Conservation (phyloP, 1,140 invertebrate genomes). For the Zaprionus capensis region DNA sequence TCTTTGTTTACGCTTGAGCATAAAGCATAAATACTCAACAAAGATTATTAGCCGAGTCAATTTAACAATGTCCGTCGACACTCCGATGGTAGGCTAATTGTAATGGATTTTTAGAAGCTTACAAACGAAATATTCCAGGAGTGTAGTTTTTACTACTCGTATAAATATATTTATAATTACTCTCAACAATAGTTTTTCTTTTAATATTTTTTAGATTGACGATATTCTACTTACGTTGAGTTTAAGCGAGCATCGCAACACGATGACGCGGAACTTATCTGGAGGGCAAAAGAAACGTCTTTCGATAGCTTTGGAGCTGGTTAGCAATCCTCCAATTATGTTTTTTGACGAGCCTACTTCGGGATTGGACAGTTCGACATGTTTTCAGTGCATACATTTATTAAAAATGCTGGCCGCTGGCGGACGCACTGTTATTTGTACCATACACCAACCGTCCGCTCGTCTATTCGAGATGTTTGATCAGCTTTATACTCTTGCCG, state of each 20-base stretch:
- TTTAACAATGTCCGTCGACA: no score
- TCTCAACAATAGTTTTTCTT: not conserved
- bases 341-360: slow-evolving; percentile 99
- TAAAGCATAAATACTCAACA: no score
- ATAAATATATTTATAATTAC: not conserved
- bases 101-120: no score
- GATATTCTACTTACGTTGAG: slow-evolving; percentile 96
- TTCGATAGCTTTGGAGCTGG: slow-evolving; percentile 97
- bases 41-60: no score
- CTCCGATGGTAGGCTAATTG: no score
- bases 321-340: slow-evolving; percentile 98
- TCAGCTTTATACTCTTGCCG: slow-evolving; percentile 95
- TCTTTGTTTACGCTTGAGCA: no score
- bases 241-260: slow-evolving; percentile 93
- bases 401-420: slow-evolving; percentile 94
- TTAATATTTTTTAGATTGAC: slow-evolving; percentile 87
- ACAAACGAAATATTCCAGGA: no score
- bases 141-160: no score
- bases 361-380: slow-evolving; percentile 96
- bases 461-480: slow-evolving; percentile 99
- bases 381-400: slow-evolving; percentile 95
- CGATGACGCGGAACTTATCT: slow-evolving; percentile 95
- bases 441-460: slow-evolving; percentile 98
- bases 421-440: slow-evolving; percentile 97
- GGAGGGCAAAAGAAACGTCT: slow-evolving; percentile 98